These are phyloP conservation scores for Rhabdornis inornatus DNA, from an alignment of 2,113 vertebrate genomes.

Conservation along the genomic window DNA sequence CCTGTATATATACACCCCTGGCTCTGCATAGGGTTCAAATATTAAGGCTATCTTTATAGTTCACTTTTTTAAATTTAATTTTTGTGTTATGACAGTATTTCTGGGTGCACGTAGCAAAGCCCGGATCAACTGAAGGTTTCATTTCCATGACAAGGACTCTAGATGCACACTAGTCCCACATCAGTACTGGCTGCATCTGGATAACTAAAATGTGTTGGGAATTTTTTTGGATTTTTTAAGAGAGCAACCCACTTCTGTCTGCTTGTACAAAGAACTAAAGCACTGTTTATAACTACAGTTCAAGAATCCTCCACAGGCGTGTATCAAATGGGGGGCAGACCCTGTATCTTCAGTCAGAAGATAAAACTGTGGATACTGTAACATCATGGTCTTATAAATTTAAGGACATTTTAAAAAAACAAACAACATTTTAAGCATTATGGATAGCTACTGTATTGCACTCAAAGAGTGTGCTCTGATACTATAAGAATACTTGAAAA, in stretches of 20 bases:
- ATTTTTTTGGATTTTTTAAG: not conserved
- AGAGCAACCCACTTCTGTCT: not conserved
- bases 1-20: not conserved
- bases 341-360: not conserved
- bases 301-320: not conserved
- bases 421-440: not conserved
- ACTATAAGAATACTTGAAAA: not conserved
- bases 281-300: not conserved
- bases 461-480: not conserved
- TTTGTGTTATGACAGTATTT: not conserved
- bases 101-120: not conserved
- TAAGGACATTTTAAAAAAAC: not conserved
- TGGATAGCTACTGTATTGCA: not conserved
- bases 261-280: not conserved
- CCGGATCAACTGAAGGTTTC: not conserved
- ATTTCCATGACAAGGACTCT: not conserved
- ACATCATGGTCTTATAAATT: not conserved
- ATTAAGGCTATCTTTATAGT: constrained; percentile 40
- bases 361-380: not conserved
- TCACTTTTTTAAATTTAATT: not conserved
- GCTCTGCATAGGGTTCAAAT: not conserved
- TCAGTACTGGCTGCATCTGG: not conserved
- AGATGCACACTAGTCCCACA: not conserved
- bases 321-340: not conserved
- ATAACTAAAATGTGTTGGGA: not conserved